A percentile compares a stretch with the other conserved stretches of the same genome.
phyloP scores from a whole-genome alignment of 1,140 invertebrate species.

The Aleiodes sp. region DNA sequence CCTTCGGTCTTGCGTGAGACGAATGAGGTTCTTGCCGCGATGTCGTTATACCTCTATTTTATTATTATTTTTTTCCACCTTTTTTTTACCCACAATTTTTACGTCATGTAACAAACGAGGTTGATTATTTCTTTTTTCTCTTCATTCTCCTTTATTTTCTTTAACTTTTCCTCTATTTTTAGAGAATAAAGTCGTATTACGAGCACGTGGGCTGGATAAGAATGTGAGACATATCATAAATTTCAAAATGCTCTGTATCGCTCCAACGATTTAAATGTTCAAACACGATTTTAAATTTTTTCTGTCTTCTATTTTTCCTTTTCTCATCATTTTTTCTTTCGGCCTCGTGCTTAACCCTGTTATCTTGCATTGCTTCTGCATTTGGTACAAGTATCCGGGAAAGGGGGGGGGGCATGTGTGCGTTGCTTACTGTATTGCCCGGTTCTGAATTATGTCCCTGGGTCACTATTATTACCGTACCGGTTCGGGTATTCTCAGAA shows the following conservation, averaged over 20 bases:
- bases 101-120: not conserved
- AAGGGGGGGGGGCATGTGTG: no score
- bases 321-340: no score
- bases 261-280: not conserved
- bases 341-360: no score
- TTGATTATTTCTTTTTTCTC: slow-evolving; percentile 3
- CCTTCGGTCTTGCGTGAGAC: slow-evolving; percentile 27
- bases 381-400: no score
- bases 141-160: no score
- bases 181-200: slow-evolving; percentile 12
- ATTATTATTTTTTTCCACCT: not conserved
- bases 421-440: no score
- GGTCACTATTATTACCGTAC: no score
- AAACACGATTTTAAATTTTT: not conserved
- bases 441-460: no score
- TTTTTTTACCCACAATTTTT: not conserved
- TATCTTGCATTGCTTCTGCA: no score
- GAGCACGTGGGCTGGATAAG: not conserved
- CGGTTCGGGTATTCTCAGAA: no score
- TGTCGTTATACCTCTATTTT: slow-evolving; percentile 18
- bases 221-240: slow-evolving; percentile 5
- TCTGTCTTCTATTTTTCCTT: no score
- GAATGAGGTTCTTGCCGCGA: slow-evolving; percentile 27
- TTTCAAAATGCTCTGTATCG: not conserved
- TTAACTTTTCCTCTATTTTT: not conserved